Conservation (phyloP, 2,797 vertebrate species). For the Urophycis tenuis region DNA sequence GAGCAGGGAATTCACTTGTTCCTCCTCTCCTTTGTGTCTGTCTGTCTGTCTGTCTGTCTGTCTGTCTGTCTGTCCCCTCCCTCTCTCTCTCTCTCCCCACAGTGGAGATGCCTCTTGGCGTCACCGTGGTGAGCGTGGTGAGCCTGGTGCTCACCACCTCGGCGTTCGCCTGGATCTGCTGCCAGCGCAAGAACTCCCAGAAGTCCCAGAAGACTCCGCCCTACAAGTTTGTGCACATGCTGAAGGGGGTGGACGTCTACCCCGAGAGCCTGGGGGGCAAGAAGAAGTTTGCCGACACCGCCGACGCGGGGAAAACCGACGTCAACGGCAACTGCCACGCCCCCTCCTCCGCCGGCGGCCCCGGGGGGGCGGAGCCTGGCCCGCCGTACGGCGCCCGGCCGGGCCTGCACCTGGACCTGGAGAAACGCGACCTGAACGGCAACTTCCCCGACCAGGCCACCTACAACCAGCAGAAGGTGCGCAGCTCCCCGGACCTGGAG, state of each 20-base stretch:
- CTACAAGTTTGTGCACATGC: conserved; percentile 97
- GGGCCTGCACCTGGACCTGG: conserved; percentile 88
- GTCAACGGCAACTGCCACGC: conserved; percentile 64
- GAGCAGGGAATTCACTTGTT: background rate
- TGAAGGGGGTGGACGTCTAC: conserved; percentile 97
- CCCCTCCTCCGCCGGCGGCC: background rate
- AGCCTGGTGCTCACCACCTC: conserved; percentile 93
- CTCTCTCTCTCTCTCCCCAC: conserved; percentile 17
- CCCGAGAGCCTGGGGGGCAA: conserved; percentile 90
- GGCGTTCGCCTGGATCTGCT: conserved; percentile 97
- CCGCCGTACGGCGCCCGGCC: conserved; percentile 65
- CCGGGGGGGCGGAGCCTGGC: conserved; percentile 26
- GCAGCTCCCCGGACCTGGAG: conserved; percentile 81
- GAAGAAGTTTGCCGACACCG: conserved; percentile 85
- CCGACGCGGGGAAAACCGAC: conserved; percentile 57
- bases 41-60: background rate
- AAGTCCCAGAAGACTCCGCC: conserved; percentile 92
- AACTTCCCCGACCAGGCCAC: conserved; percentile 85
- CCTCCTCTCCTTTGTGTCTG: background rate
- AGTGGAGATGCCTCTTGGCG: conserved; percentile 89
- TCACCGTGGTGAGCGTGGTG: conserved; percentile 90
- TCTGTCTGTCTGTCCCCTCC: background rate
- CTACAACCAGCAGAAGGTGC: conserved; percentile 71
- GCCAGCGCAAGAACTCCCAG: conserved; percentile 90
- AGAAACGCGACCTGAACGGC: conserved; percentile 92